Evolutionary conservation across 2,113 vertebrate species (phyloP).

Genomic region (Ptyas mucosa): DNA sequence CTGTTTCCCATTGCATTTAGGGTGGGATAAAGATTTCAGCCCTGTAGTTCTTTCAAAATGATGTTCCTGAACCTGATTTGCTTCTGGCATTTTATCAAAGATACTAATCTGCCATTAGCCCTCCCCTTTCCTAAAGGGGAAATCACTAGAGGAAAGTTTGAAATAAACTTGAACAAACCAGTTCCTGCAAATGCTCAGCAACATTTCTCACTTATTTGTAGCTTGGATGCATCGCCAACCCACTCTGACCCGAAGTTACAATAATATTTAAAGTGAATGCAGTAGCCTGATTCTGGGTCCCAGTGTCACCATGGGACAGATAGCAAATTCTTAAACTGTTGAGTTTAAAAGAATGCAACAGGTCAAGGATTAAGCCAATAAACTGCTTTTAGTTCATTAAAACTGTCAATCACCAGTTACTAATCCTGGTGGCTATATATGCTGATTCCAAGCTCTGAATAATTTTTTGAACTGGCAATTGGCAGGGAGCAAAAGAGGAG

Average conservation of each 20-base stretch:
- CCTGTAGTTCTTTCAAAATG: neutral
- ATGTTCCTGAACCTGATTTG: constrained; percentile 1
- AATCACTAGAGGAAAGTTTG: constrained; percentile 24
- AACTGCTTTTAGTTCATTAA: neutral
- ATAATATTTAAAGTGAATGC: neutral
- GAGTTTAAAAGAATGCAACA: neutral
- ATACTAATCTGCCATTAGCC: neutral
- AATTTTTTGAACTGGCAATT: neutral
- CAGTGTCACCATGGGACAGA: neutral
- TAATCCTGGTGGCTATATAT: neutral
- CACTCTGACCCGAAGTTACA: neutral
- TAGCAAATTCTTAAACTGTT: neutral
- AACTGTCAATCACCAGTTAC: neutral
- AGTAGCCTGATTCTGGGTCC: neutral
- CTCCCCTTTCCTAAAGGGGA: neutral
- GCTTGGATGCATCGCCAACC: neutral
- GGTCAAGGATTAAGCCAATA: neutral
- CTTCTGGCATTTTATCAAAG: constrained; percentile 17
- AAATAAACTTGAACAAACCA: constrained; percentile 10
- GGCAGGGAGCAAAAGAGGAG: neutral
- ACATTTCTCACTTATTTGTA: neutral
- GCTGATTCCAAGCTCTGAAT: neutral
- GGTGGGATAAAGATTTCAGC: neutral
- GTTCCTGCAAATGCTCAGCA: neutral
- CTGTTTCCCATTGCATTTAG: neutral